These are phyloP conservation scores for Fulmarus glacialis DNA, from an alignment of 2,113 vertebrate genomes.

Conservation along the genomic window DNA sequence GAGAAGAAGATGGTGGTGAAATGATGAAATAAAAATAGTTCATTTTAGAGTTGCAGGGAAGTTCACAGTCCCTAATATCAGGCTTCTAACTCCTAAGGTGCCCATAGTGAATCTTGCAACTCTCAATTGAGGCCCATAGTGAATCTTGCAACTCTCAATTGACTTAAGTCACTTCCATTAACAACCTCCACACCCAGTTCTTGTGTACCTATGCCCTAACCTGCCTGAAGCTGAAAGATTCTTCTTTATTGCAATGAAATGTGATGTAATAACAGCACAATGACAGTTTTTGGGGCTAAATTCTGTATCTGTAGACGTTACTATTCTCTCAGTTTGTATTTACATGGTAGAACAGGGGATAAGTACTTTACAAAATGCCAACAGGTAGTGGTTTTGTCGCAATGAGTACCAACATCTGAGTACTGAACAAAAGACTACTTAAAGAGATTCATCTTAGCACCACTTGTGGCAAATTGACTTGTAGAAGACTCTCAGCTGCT, in stretches of 20 bases:
- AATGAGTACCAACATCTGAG: not conserved
- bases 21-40: not conserved
- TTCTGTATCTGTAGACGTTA: not conserved
- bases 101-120: not conserved
- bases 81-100: rapidly evolving
- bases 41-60: not conserved
- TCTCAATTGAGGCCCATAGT: not conserved
- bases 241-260: not conserved
- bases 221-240: not conserved
- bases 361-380: not conserved
- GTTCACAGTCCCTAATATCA: not conserved
- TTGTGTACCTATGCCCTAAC: too few relatives aligned
- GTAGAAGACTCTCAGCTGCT: not conserved
- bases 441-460: not conserved
- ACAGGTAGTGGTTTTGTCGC: not conserved
- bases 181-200: not conserved
- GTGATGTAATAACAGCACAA: rapidly evolving
- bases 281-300: not conserved
- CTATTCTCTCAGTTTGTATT: not conserved
- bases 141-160: not conserved
- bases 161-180: not conserved
- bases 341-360: not conserved
- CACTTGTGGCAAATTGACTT: not conserved
- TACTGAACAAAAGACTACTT: not conserved
- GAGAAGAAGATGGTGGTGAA: not conserved